These are phyloP conservation scores for Pelecanus crispus DNA, from an alignment of 2,113 vertebrate species.

Conservation along the genomic window DNA sequence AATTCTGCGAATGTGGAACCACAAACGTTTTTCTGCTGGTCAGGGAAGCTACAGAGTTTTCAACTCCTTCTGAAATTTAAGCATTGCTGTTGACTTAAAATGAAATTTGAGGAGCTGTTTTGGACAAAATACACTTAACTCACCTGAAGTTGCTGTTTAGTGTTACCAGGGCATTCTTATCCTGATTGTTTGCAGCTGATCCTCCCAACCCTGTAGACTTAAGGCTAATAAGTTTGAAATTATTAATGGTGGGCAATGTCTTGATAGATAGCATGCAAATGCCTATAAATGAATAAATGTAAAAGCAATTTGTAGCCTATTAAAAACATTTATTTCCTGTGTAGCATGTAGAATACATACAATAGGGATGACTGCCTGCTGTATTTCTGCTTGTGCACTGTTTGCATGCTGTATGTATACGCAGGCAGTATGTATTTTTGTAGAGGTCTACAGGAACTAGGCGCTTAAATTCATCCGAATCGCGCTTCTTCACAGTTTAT, in stretches of 20 bases:
- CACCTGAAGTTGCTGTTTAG: neutral
- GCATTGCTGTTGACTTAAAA: neutral
- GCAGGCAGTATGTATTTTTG: neutral
- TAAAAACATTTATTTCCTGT: neutral
- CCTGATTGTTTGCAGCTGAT: neutral
- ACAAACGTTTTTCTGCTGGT: accelerated
- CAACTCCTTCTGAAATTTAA: neutral
- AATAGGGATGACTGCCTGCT: neutral
- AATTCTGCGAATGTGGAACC: neutral
- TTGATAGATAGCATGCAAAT: neutral
- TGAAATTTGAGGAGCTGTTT: neutral
- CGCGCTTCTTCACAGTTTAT: neutral
- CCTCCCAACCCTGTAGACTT: neutral
- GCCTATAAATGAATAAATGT: neutral
- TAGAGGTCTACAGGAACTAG: neutral
- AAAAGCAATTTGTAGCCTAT: neutral
- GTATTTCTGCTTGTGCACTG: neutral
- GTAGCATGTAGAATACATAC: neutral
- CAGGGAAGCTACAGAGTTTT: neutral
- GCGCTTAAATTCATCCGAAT: neutral
- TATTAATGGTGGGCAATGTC: neutral
- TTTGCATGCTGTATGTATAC: neutral
- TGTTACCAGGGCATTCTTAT: accelerated
- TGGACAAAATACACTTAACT: neutral
- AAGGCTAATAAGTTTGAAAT: neutral